Evolutionary conservation across 2,888 invertebrate genomes (phyloP).

Genomic region (Limnephilus auricula): DNA sequence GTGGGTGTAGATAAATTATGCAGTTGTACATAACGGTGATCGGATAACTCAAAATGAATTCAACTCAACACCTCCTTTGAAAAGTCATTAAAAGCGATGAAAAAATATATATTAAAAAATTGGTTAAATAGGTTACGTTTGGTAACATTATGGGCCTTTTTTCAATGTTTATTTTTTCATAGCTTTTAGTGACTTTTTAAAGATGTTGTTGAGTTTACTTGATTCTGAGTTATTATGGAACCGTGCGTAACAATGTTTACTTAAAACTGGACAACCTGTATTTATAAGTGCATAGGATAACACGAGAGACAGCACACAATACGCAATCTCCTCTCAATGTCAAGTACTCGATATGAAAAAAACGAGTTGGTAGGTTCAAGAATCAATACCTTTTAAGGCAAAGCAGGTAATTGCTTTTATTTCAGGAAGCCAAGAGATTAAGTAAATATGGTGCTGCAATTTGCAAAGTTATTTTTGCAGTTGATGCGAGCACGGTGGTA

Average conservation of each 20-base stretch:
- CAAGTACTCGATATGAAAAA: slow-evolving; percentile 29
- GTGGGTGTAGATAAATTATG: too few relatives aligned
- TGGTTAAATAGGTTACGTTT: too few relatives aligned
- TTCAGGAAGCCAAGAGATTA: slow-evolving; percentile 24
- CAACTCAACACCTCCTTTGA: too few relatives aligned
- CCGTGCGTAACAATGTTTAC: neutral
- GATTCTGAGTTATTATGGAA: too few relatives aligned
- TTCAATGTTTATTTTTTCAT: too few relatives aligned
- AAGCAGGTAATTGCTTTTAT: neutral
- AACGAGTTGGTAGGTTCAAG: slow-evolving; percentile 20
- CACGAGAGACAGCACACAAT: neutral
- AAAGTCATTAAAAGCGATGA: too few relatives aligned
- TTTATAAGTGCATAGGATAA: neutral
- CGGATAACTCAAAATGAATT: too few relatives aligned
- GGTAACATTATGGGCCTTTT: too few relatives aligned
- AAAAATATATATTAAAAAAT: too few relatives aligned
- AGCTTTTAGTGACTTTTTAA: too few relatives aligned
- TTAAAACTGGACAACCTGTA: neutral
- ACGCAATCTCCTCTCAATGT: slow-evolving; percentile 22
- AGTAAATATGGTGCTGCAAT: neutral
- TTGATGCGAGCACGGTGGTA: slow-evolving; percentile 1
- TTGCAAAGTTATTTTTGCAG: slow-evolving; percentile 5
- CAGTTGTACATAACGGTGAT: too few relatives aligned
- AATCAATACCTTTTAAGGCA: slow-evolving; percentile 34
- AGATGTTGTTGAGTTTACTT: too few relatives aligned